These are phyloP conservation scores for Dicaeum eximium DNA, from an alignment of 2,113 vertebrate species.

Conservation along the genomic window DNA sequence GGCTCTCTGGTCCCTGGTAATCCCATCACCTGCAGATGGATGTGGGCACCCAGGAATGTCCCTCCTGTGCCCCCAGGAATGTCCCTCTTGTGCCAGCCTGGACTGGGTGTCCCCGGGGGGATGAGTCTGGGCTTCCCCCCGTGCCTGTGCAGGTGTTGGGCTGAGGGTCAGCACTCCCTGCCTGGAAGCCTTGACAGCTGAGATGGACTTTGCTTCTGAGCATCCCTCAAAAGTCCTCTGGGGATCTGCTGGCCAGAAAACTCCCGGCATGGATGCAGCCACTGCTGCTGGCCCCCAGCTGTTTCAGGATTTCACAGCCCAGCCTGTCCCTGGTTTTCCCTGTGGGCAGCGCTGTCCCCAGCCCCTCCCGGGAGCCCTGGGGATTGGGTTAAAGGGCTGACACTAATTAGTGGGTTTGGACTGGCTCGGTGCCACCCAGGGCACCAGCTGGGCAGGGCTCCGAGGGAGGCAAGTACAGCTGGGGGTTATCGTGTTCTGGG, in stretches of 20 bases:
- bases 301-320: accelerated
- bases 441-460: neutral
- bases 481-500: neutral
- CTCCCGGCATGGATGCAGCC: accelerated
- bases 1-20: neutral
- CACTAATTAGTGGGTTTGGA: neutral
- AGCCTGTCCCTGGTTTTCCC: accelerated
- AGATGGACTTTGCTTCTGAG: neutral
- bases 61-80: neutral
- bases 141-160: neutral
- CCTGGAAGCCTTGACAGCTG: neutral
- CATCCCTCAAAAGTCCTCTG: neutral
- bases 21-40: neutral
- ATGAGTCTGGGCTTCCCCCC: neutral
- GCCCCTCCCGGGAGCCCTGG: neutral
- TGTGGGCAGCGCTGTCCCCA: accelerated
- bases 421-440: neutral
- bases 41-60: neutral
- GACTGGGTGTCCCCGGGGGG: no score
- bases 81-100: no score
- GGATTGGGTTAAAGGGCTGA: neutral
- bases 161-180: neutral
- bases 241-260: neutral
- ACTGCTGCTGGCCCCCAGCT: neutral
- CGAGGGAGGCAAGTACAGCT: neutral